Evolutionary conservation across 2,888 invertebrate genomes (phyloP).

Genomic region (Brachyptera risi): DNA sequence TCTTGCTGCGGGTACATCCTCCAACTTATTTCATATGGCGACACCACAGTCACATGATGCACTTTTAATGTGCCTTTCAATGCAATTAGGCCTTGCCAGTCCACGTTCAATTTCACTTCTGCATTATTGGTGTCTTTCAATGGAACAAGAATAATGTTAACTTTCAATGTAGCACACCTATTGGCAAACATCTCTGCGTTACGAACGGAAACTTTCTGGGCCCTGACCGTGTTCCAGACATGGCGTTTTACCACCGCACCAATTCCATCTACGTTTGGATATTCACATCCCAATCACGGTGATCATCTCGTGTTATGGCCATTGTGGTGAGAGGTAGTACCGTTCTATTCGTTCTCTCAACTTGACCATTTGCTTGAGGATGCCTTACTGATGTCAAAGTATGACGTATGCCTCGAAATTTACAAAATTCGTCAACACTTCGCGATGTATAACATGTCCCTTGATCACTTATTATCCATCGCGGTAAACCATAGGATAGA

Average conservation of each 20-base stretch:
- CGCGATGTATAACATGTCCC: too few relatives aligned
- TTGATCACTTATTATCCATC: too few relatives aligned
- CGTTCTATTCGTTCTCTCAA: too few relatives aligned
- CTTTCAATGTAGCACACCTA: background rate
- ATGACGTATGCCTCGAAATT: too few relatives aligned
- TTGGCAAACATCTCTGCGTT: background rate
- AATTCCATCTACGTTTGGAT: too few relatives aligned
- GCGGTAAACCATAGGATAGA: too few relatives aligned
- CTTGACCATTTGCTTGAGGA: too few relatives aligned
- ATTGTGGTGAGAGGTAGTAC: too few relatives aligned
- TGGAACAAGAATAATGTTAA: background rate
- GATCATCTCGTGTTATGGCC: too few relatives aligned
- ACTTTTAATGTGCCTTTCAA: constrained; percentile 5
- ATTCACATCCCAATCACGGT: too few relatives aligned
- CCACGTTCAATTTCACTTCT: background rate
- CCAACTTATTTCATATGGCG: background rate
- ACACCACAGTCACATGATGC: background rate
- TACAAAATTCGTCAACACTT: too few relatives aligned
- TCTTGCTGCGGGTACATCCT: background rate
- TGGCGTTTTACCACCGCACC: constrained; percentile 13
- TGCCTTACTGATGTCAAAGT: too few relatives aligned
- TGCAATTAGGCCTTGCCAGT: background rate
- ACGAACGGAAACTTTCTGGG: background rate
- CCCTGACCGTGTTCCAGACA: constrained; percentile 1
- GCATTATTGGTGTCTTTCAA: background rate